Base-by-base conservation (phyloP, 2,888 invertebrate species). In the Galerucella pusilla region DNA sequence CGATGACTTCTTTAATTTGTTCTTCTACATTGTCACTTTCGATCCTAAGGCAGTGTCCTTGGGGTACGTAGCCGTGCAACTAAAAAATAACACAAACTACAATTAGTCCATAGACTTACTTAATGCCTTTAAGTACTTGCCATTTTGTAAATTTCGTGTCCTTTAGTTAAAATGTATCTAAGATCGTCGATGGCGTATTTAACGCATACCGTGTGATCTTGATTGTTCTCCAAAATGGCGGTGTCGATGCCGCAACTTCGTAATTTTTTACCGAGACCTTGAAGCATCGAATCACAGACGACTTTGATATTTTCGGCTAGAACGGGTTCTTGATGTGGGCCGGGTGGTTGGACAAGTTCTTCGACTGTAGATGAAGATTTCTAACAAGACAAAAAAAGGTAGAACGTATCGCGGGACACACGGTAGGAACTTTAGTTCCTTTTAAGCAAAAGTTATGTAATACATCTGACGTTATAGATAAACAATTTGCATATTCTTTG, bases 1-100 rank as follows among this genome's bases (percentile, higher is more conserved):
- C 87, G 52, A 95, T 85, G 68, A 95, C 91, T 86, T 93, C 92
- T 74, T 89, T 86, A 46, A 94, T 85, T 85, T 95, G 95, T 67
- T 92, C 91, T 72, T 90, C 89, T 11, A 90, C 83, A 74, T 88
- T 87, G 49, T 90, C 89, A 71, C 89, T 88, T 12, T 88, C 85
- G 61, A 95, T 90, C 85, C 90, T 89, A 82, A 92, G 91, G 83
- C 91, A 93, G 82, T 89, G 89, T 3, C 89, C 88, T 28, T 87
- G 86, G 52, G 91, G 90, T 70, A 94, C 89, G 80, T 88, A 89
- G 11, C 88, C 88, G 79, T 80, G 83, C 74, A 87, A 82, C 88
- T 88, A 67, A 68, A 85, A 85, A 68, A 52, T n/a, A 64, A 35
- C 14, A 64, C 14, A n/a, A 28, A 16, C 54, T 35, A n/a, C 35